Conservation (phyloP, 2,888 invertebrate genomes). For the Phoenoteleia sp. region DNA sequence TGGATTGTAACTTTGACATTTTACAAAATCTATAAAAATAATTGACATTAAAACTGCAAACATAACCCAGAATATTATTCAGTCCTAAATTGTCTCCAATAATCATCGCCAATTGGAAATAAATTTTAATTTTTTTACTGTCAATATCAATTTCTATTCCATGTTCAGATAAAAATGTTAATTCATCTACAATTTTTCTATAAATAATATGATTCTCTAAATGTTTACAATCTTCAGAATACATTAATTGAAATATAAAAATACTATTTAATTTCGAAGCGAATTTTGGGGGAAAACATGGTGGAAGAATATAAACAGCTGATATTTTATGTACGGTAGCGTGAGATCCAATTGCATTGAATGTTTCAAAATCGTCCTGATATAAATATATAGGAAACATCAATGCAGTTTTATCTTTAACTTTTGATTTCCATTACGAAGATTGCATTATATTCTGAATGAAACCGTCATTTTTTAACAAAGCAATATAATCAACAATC, state of each 20-base stretch:
- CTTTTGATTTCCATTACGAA: slow-evolving; percentile 20
- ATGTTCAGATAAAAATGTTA: too few relatives aligned
- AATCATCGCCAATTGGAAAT: too few relatives aligned
- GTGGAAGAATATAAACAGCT: neutral
- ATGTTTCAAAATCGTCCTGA: slow-evolving; percentile 18
- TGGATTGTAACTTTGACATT: too few relatives aligned
- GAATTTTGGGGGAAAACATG: slow-evolving; percentile 7
- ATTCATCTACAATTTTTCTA: too few relatives aligned
- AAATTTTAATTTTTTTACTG: too few relatives aligned
- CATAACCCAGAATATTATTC: too few relatives aligned
- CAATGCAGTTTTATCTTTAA: neutral
- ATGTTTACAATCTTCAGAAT: slow-evolving; percentile 19
- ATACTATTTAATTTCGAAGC: slow-evolving; percentile 31
- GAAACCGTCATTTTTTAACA: neutral
- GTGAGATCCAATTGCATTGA: slow-evolving; percentile 28
- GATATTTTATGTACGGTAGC: slow-evolving; percentile 29
- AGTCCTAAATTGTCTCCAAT: too few relatives aligned
- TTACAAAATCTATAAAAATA: too few relatives aligned
- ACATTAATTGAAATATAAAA: slow-evolving; percentile 14
- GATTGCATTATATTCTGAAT: slow-evolving; percentile 15
- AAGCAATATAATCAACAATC: too few relatives aligned
- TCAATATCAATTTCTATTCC: too few relatives aligned
- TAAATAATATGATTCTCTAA: too few relatives aligned
- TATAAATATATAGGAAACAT: neutral
- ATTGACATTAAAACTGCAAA: too few relatives aligned